These are phyloP conservation scores for Brassicogethes aeneus DNA, from an alignment of 2,888 invertebrate species.

Conservation along the genomic window DNA sequence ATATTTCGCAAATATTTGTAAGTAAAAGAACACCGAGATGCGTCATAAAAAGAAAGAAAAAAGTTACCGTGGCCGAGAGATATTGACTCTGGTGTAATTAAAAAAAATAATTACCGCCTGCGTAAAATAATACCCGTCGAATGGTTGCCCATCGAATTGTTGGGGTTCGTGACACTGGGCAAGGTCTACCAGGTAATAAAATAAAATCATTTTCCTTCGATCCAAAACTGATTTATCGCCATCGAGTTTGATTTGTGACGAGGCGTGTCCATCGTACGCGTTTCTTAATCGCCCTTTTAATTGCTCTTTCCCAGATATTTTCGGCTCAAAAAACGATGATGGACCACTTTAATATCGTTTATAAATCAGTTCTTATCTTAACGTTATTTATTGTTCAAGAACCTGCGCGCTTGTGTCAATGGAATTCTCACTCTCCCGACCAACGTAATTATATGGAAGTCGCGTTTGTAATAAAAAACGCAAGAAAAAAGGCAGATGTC, in stretches of 20 bases:
- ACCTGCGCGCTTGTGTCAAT: not conserved
- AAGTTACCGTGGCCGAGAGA: too few species aligned
- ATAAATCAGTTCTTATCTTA: constrained; percentile 24
- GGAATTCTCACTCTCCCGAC: not conserved
- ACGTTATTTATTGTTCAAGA: constrained; percentile 9
- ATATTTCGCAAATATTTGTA: too few species aligned
- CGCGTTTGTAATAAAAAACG: not conserved
- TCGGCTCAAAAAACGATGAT: constrained; percentile 15
- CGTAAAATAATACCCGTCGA: too few species aligned
- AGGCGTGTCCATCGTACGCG: constrained; percentile 31
- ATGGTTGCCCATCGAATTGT: not conserved
- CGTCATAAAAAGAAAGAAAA: too few species aligned
- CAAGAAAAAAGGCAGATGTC: not conserved
- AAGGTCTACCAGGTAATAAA: constrained; percentile 25
- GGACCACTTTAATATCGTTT: constrained; percentile 21
- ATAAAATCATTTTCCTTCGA: constrained; percentile 21
- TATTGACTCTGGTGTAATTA: too few species aligned
- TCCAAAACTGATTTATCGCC: constrained; percentile 34
- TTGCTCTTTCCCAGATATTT: constrained; percentile 30
- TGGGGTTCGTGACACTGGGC: constrained; percentile 2
- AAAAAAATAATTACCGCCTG: too few species aligned
- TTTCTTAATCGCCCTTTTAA: constrained; percentile 37
- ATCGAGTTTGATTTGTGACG: constrained; percentile 39
- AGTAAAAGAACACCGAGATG: too few species aligned
- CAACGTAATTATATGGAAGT: not conserved